Percentiles rank a stretch among this genome's conserved stretches.
Evolutionary conservation across 2,888 invertebrate genomes (phyloP).

Genomic region (Drosophila suboccidentalis): DNA sequence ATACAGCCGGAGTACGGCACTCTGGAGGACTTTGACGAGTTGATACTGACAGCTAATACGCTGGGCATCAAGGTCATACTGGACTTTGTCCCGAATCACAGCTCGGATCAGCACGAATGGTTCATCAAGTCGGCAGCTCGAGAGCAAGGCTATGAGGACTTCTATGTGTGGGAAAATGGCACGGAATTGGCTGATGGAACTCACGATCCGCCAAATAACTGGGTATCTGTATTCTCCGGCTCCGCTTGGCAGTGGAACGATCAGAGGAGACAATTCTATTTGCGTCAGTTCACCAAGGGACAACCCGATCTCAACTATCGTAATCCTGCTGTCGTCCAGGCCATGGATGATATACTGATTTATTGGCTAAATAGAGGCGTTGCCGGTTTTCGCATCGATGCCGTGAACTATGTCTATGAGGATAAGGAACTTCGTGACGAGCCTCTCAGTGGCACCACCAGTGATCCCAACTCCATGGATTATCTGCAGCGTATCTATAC

Average conservation of each 20-base stretch:
- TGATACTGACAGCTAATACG: constrained; percentile 87
- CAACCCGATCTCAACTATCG: constrained; percentile 94
- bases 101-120: constrained; percentile 92
- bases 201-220: constrained; percentile 90
- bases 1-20: constrained; percentile 91
- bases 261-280: constrained; percentile 90
- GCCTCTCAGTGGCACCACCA: constrained; percentile 86
- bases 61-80: constrained; percentile 88
- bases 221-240: constrained; percentile 88
- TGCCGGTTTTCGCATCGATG: constrained; percentile 94
- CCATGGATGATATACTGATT: constrained; percentile 89
- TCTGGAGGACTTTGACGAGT: constrained; percentile 89
- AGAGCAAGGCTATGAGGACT: constrained; percentile 89
- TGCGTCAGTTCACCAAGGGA: constrained; percentile 91
- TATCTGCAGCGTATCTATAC: constrained; percentile 89
- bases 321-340: constrained; percentile 89
- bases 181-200: constrained; percentile 76
- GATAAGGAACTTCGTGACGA: constrained; percentile 87
- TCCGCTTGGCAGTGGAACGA: constrained; percentile 91
- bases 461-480: constrained; percentile 86
- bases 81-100: constrained; percentile 91
- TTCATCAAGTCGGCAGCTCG: constrained; percentile 89
- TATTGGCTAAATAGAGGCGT: constrained; percentile 94
- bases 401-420: constrained; percentile 89
- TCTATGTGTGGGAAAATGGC: constrained; percentile 90